Evolutionary conservation across 1,140 invertebrate species (phyloP).

Genomic region (Ceratina calcarata): DNA sequence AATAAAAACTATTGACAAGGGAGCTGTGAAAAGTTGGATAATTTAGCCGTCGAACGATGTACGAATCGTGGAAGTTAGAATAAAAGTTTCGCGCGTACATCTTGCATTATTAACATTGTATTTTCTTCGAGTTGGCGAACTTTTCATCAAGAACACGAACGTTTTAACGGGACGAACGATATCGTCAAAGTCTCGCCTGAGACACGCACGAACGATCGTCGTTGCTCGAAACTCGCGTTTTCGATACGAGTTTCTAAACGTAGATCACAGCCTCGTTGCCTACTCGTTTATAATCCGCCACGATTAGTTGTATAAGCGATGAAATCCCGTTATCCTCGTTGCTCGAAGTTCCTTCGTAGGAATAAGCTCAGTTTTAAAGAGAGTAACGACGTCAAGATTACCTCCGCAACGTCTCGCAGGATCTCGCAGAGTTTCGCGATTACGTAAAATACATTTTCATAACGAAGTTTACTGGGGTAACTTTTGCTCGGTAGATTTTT

Average conservation of each 20-base stretch:
- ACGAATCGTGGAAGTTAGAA: not conserved
- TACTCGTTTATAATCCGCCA: not conserved
- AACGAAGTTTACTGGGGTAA: not conserved
- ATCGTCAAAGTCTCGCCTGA: no score
- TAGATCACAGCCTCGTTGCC: no score
- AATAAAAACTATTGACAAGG: not conserved
- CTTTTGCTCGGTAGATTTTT: no score
- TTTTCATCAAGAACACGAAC: not conserved
- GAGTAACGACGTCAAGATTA: not conserved
- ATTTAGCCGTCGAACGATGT: not conserved
- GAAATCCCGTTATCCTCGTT: constrained; percentile 23
- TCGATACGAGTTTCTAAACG: not conserved
- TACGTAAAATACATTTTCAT: not conserved
- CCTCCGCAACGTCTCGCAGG: not conserved
- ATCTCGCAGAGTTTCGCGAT: not conserved
- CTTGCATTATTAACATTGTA: not conserved
- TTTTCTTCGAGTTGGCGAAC: not conserved
- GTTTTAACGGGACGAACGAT: not conserved
- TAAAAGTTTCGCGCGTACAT: not conserved
- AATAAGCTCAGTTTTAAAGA: constrained; percentile 12
- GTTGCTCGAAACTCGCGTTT: no score
- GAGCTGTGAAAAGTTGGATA: not conserved
- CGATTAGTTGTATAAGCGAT: constrained; percentile 7
- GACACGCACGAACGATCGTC: no score
- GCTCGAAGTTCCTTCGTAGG: not conserved